Conservation (phyloP, 1,140 invertebrate genomes). For the Conus betulinus region DNA sequence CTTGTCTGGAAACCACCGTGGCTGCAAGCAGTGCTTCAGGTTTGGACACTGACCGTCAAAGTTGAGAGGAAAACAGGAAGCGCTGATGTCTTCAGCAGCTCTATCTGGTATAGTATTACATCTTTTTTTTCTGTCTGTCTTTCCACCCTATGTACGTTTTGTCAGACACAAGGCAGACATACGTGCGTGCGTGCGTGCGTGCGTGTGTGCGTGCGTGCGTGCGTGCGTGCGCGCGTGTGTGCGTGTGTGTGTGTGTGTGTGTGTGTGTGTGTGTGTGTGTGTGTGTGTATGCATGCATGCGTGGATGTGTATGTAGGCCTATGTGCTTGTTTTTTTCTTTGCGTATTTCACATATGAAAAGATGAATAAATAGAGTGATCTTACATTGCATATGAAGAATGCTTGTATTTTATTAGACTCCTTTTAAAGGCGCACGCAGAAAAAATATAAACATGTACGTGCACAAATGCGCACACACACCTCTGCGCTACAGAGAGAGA, state of each 20-base stretch:
- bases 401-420: no score
- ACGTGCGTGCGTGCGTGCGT: neutral
- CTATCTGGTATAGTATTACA: neutral
- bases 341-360: neutral
- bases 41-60: neutral
- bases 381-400: no score
- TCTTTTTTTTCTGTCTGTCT: neutral
- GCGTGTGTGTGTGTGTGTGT: neutral
- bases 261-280: constrained; percentile 7
- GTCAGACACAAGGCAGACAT: neutral
- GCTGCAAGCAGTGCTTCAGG: neutral
- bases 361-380: no score
- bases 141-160: neutral
- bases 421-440: no score
- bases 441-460: no score
- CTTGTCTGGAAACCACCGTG: neutral
- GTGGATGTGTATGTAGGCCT: no score
- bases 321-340: neutral
- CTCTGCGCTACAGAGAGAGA: no score
- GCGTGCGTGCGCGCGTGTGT: neutral
- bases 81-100: neutral
- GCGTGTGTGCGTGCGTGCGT: neutral
- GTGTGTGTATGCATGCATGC: neutral
- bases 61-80: neutral
- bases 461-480: no score